Conservation (phyloP, 2,888 invertebrate species). For the Drosophila bunnanda region DNA sequence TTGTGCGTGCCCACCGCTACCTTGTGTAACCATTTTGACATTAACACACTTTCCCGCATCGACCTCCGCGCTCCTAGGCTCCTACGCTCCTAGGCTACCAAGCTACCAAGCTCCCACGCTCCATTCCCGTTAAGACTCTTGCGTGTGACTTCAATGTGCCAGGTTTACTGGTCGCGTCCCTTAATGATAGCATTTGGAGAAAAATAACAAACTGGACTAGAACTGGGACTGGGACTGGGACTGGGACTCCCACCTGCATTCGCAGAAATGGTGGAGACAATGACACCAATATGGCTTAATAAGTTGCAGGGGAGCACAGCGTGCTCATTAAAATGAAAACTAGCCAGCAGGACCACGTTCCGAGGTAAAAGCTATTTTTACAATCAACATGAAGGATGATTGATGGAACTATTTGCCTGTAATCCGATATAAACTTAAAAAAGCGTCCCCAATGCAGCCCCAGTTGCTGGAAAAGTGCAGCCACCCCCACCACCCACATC, state of each 20-base stretch:
- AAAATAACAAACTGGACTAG: neutral
- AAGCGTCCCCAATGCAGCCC: slow-evolving; percentile 5
- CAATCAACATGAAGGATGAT: slow-evolving; percentile 6
- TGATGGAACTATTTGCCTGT: slow-evolving; percentile 15
- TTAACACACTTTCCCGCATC: slow-evolving; percentile 29
- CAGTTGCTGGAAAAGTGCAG: slow-evolving; percentile 1
- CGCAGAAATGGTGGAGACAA: slow-evolving; percentile 9
- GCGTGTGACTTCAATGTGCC: slow-evolving; percentile 22
- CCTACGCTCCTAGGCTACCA: neutral
- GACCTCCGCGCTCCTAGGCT: neutral
- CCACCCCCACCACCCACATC: neutral
- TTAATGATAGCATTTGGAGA: slow-evolving; percentile 23
- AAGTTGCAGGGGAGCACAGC: neutral
- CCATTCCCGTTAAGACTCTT: neutral
- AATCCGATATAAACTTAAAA: slow-evolving; percentile 14
- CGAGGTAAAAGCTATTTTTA: slow-evolving; percentile 14
- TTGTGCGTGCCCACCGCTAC: slow-evolving; percentile 25
- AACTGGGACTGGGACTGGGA: neutral
- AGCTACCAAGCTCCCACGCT: neutral
- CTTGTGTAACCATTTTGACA: slow-evolving; percentile 36
- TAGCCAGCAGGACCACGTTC: neutral
- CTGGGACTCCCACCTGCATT: slow-evolving; percentile 1
- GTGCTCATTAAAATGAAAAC: slow-evolving; percentile 11
- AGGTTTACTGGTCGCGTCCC: slow-evolving; percentile 16
- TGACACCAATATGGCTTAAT: slow-evolving; percentile 22